These are phyloP conservation scores for Polyploca ridens DNA, from an alignment of 2,888 invertebrate genomes.

Conservation along the genomic window DNA sequence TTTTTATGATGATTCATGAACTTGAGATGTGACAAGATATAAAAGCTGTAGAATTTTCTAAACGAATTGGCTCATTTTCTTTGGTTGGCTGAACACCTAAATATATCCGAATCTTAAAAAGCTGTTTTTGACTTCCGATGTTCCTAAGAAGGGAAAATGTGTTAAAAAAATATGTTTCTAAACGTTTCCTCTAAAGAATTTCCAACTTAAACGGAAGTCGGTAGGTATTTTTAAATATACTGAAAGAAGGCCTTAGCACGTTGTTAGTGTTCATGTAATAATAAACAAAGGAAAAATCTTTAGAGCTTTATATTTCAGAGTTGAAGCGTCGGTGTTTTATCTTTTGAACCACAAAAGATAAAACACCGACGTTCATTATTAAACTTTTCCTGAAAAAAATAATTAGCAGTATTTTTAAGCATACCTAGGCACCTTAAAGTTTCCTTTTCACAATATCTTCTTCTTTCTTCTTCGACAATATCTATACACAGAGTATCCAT, in stretches of 20 bases:
- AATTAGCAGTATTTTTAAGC: no score
- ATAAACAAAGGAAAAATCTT: neutral
- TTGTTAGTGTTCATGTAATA: neutral
- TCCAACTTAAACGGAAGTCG: neutral
- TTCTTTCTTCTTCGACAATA: no score
- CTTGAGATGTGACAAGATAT: neutral
- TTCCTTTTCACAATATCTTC: no score
- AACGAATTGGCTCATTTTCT: neutral
- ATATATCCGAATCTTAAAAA: neutral
- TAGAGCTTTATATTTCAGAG: neutral
- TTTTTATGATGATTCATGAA: slow-evolving; percentile 24
- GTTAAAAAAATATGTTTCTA: no score
- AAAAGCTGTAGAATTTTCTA: neutral
- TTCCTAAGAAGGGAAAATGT: no score
- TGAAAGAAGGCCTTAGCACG: neutral
- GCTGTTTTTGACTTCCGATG: no score
- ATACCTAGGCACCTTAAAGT: no score
- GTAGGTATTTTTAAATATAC: neutral
- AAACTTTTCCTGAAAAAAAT: neutral
- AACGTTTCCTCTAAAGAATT: neutral
- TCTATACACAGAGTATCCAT: no score
- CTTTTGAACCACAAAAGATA: neutral
- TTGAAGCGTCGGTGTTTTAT: neutral
- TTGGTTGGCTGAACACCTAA: neutral
- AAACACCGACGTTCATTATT: neutral